Evolutionary conservation across 2,888 invertebrate genomes (phyloP).

Genomic region (Apamea anceps): DNA sequence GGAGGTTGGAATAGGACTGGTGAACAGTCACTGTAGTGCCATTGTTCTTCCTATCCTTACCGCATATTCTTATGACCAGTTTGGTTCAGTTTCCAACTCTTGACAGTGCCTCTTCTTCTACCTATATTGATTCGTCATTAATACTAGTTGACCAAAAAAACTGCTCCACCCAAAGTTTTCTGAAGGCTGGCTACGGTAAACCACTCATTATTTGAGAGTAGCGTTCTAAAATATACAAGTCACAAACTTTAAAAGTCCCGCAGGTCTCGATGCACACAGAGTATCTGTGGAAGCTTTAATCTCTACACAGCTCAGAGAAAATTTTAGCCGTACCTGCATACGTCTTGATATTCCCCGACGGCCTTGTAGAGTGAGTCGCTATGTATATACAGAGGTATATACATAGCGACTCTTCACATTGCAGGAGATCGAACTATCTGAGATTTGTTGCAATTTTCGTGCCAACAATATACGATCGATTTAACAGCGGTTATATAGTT

Average conservation of each 20-base stretch:
- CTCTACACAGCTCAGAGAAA: conserved; percentile 17
- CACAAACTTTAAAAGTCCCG: conserved; percentile 13
- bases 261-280: conserved; percentile 14
- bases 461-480: background rate
- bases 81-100: background rate
- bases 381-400: too few species aligned
- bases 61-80: background rate
- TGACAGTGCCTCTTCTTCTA: background rate
- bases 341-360: conserved; percentile 29
- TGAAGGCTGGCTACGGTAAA: background rate
- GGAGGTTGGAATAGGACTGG: too few species aligned
- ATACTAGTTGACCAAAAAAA: background rate
- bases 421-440: conserved; percentile 6
- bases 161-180: background rate
- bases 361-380: background rate
- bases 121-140: background rate
- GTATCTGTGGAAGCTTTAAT: conserved; percentile 13
- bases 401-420: conserved; percentile 1
- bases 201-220: conserved; percentile 9
- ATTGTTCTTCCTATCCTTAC: background rate
- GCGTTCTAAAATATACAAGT: conserved; percentile 16
- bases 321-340: background rate
- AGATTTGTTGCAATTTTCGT: background rate
- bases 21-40: too few species aligned
- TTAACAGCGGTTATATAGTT: background rate